Evolutionary conservation across 2,113 vertebrate genomes (phyloP).

Genomic region (Athene cunicularia): DNA sequence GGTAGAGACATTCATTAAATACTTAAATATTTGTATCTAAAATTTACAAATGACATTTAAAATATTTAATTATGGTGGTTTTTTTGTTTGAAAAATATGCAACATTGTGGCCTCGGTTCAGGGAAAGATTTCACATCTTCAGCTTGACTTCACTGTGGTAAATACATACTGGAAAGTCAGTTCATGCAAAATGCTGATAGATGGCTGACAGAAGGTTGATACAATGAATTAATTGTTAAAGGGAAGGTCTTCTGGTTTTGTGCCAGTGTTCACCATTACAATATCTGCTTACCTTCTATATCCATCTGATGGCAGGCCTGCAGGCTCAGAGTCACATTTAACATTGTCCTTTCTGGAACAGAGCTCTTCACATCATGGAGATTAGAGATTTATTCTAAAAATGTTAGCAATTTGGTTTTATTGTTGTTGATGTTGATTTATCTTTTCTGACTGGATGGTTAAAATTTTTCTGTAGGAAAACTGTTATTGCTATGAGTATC

Average conservation of each 20-base stretch:
- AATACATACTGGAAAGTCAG: neutral
- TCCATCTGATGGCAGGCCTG: neutral
- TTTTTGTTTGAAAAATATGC: neutral
- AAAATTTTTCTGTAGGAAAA: neutral
- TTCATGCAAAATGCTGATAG: neutral
- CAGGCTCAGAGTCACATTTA: neutral
- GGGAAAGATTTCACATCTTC: neutral
- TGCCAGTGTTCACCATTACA: neutral
- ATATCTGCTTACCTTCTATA: neutral
- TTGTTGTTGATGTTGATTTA: neutral
- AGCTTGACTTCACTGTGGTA: neutral
- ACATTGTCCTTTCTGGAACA: neutral
- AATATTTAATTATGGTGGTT: neutral
- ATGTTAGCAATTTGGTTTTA: neutral
- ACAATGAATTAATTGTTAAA: neutral
- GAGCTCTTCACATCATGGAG: neutral
- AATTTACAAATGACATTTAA: neutral
- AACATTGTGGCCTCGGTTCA: neutral
- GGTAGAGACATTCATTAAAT: neutral
- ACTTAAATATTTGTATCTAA: neutral
- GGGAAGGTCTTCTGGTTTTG: neutral
- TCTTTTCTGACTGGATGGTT: neutral
- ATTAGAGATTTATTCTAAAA: neutral
- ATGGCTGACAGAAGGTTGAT: neutral
- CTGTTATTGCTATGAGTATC: neutral